Conservation (phyloP, 2,113 vertebrate genomes). For the Leptobrachium ailaonicum region DNA sequence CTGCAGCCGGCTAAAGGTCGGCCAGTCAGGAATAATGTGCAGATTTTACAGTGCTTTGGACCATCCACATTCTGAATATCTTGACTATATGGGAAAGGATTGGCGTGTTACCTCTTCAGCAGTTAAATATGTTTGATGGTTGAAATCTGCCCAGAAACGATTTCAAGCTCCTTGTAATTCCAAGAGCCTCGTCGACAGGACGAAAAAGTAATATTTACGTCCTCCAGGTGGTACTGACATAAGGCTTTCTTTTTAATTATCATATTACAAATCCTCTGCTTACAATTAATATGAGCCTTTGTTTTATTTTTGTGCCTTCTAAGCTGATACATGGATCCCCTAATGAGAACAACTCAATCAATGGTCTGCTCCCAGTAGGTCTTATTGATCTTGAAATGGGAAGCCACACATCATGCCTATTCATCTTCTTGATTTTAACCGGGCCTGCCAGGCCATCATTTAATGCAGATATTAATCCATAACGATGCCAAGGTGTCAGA, state of each 20-base stretch:
- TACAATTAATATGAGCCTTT: conserved; percentile 46
- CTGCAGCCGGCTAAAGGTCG: too few relatives aligned
- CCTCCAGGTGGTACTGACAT: conserved; percentile 36
- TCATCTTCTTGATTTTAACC: conserved; percentile 24
- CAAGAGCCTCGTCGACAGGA: conserved; percentile 2
- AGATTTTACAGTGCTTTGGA: too few relatives aligned
- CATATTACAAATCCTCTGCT: conserved; percentile 39
- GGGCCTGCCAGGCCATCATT: conserved; percentile 41
- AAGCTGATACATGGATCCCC: conserved; percentile 43
- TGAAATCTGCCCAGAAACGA: not conserved
- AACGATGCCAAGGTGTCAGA: conserved; percentile 20
- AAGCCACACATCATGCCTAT: conserved; percentile 7
- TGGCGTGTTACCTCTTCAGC: too few relatives aligned
- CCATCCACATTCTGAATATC: too few relatives aligned
- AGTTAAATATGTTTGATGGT: not conserved
- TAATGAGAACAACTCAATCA: conserved; percentile 47
- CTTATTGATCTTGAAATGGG: conserved; percentile 40
- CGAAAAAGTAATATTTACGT: conserved; percentile 4
- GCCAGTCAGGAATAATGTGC: too few relatives aligned
- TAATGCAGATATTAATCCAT: conserved; percentile 26
- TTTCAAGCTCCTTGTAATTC: conserved; percentile 15
- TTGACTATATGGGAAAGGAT: too few relatives aligned
- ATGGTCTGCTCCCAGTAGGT: conserved; percentile 33
- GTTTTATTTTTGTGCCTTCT: conserved; percentile 49
- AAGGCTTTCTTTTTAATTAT: conserved; percentile 35